A percentile compares a stretch with the other conserved stretches of the same genome.
These are phyloP conservation scores for Taphrorychus bicolor DNA, from an alignment of 2,888 invertebrate species.

Conservation along the genomic window DNA sequence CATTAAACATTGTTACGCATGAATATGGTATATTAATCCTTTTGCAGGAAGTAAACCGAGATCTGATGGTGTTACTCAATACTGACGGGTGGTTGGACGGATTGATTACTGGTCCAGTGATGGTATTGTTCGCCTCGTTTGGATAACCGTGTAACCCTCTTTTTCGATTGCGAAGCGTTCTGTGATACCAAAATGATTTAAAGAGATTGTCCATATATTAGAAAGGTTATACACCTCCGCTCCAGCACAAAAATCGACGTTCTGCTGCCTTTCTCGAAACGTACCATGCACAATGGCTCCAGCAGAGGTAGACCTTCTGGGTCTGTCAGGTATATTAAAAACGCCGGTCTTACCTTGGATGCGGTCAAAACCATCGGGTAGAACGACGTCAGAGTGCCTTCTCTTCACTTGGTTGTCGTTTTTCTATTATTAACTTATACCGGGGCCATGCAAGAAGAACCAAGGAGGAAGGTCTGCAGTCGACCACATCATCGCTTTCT, in stretches of 20 bases:
- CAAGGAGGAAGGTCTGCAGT: slow-evolving; percentile 1
- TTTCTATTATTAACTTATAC: slow-evolving; percentile 31
- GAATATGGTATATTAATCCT: slow-evolving; percentile 18
- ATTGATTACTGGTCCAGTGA: not conserved
- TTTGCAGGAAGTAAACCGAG: slow-evolving; percentile 19
- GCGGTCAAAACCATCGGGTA: slow-evolving; percentile 38
- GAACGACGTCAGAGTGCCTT: slow-evolving; percentile 38
- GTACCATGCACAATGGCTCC: slow-evolving; percentile 11
- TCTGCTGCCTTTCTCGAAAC: slow-evolving; percentile 19
- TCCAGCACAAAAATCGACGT: slow-evolving; percentile 11
- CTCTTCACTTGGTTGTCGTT: slow-evolving; percentile 28
- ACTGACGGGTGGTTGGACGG: not conserved
- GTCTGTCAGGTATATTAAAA: slow-evolving; percentile 38
- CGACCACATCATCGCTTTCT: slow-evolving; percentile 13
- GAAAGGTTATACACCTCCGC: slow-evolving; percentile 32
- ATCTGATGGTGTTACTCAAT: not conserved
- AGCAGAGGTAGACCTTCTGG: slow-evolving; percentile 34
- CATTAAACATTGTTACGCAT: slow-evolving; percentile 26
- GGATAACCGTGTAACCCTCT: not conserved
- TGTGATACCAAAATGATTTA: not conserved
- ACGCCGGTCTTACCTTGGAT: slow-evolving; percentile 34
- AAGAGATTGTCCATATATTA: slow-evolving; percentile 23
- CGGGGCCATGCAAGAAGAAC: not conserved
- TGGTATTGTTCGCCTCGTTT: not conserved
- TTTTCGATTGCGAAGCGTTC: not conserved